Base-by-base conservation (phyloP, 2,113 vertebrate species). In the Myotis yumanensis region DNA sequence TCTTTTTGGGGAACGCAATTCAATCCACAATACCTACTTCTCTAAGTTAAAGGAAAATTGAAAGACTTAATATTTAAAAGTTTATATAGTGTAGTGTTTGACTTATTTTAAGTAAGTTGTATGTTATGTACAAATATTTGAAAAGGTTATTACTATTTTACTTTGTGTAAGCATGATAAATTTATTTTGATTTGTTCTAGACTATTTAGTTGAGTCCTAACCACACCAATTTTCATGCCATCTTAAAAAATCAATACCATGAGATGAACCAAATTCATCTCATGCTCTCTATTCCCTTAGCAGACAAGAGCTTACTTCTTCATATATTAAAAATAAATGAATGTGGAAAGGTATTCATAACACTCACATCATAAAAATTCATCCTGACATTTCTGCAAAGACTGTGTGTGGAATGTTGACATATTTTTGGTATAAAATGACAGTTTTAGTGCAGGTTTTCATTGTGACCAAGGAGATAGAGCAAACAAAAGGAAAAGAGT, bases 401-500 rank as follows among this genome's bases (percentile, higher is more conserved):
- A 95, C 92, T 97, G 86, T 97, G 94, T 51, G 15, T 96, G 96
- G 96, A 95, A 97, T 89, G 89, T 97, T 98, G 98, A 98, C 96
- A 96, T 97, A 95, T 97, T 98, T 98, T 98, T 97, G 93, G 96
- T 98, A 81, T 96, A 98, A 98, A 98, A 96, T 98, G 98, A 98
- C 98, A 98, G 97, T 98, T 98, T 98, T 97, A 97, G 98, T 98
- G 95, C 98, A 98, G 97, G 89, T 98, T 98, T 97, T 96, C 97
- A 93, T 95, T 77, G 85, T 97, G 97, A 98, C 97, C 97, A 96
- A 96, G 97, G 96, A 98, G 95, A 93, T 95, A 93, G 95, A 93
- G 43, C 90, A 95, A 95, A 97, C 89, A 96, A 97, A 98, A 96
- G 68, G 88, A 71, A 91, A 95, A 91, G 85, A 96, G 90, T 95